A percentile compares a stretch with the other conserved stretches of the same genome.
Conservation (phyloP, 2,113 vertebrate species). For the Mirounga angustirostris region DNA sequence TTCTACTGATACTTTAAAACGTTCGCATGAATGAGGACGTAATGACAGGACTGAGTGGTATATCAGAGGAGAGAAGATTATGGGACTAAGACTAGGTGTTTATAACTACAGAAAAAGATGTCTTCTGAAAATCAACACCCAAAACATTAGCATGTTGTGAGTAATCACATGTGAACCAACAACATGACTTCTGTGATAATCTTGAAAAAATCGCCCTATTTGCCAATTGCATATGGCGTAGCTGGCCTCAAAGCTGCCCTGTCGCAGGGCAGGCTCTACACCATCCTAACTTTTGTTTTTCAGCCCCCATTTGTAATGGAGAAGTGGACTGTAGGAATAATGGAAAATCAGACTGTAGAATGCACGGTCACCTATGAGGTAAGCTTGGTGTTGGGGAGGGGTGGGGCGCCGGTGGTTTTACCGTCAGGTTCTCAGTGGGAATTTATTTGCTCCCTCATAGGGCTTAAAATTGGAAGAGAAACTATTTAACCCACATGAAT, state of each 20-base stretch:
- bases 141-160: background rate
- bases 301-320: slow-evolving; percentile 99
- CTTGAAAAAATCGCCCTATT: background rate
- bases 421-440: background rate
- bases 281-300: slow-evolving; percentile 76
- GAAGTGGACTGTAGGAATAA: slow-evolving; percentile 96
- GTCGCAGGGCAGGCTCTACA: background rate
- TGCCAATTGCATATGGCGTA: background rate
- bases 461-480: background rate
- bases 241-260: background rate
- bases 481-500: background rate
- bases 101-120: background rate
- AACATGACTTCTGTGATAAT: background rate
- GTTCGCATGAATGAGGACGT: background rate
- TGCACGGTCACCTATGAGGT: slow-evolving; percentile 97
- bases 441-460: background rate
- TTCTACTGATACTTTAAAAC: slow-evolving; percentile 30
- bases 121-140: background rate
- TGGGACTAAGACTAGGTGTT: background rate
- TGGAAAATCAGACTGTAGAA: slow-evolving; percentile 93
- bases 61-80: background rate
- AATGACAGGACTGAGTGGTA: background rate
- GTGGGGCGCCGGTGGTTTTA: background rate
- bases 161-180: background rate
- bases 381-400: slow-evolving; percentile 75